These are phyloP conservation scores for Calliopsis andreniformis DNA, from an alignment of 1,140 invertebrate species.

Conservation along the genomic window DNA sequence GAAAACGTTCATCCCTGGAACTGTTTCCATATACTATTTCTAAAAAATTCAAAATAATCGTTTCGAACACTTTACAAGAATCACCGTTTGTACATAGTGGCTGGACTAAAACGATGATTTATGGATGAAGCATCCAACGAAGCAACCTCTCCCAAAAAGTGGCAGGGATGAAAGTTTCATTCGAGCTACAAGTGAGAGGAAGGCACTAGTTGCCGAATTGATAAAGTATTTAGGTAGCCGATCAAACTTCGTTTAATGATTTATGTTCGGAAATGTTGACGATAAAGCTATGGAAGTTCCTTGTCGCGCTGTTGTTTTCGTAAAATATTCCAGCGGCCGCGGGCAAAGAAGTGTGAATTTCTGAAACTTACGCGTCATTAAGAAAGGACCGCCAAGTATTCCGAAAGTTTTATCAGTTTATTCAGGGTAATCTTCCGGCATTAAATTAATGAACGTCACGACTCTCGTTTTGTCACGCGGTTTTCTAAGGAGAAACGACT, in stretches of 20 bases:
- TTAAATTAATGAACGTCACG: conserved; percentile 53
- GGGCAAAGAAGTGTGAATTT: conserved; percentile 17
- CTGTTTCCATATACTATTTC: no score
- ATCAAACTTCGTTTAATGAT: background rate
- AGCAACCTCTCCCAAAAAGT: background rate
- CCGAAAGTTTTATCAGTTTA: conserved; percentile 53
- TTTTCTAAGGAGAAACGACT: conserved; percentile 17
- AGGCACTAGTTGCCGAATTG: background rate
- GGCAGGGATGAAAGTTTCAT: background rate
- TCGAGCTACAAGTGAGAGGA: background rate
- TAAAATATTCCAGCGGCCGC: background rate
- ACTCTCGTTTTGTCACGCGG: conserved; percentile 43
- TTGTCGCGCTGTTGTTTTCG: background rate
- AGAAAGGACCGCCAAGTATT: background rate
- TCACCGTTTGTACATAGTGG: no score
- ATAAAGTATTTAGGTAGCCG: no score
- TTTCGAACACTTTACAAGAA: no score
- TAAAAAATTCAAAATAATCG: no score
- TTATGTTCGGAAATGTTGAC: no score
- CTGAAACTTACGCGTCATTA: conserved; percentile 13
- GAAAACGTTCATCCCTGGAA: no score
- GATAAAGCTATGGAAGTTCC: background rate
- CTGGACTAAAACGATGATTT: no score
- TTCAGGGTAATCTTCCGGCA: conserved; percentile 29
- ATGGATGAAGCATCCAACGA: no score